These are phyloP conservation scores for Ataeniobius toweri DNA, from an alignment of 2,797 vertebrate genomes.

Conservation along the genomic window DNA sequence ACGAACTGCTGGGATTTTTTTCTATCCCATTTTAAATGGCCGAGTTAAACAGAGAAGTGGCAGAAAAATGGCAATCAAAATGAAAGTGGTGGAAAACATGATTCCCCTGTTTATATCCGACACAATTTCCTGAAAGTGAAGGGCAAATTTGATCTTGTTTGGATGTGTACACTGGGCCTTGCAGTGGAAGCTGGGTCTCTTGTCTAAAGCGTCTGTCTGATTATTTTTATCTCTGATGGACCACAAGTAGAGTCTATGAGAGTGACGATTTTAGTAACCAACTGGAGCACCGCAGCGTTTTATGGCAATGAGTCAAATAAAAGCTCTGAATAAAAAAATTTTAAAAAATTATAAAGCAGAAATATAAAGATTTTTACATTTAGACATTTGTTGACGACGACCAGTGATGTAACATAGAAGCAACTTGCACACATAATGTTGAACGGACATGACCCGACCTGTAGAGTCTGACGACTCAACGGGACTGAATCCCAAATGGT, in stretches of 20 bases:
- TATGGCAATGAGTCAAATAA: constrained; percentile 36
- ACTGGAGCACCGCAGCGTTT: constrained; percentile 50
- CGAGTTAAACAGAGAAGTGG: constrained; percentile 19
- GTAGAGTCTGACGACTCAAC: constrained; percentile 1
- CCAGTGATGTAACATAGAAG: constrained; percentile 54
- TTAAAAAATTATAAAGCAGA: constrained; percentile 30
- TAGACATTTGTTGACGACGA: constrained; percentile 24
- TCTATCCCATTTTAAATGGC: constrained; percentile 19
- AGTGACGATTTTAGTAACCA: constrained; percentile 38
- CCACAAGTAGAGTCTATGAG: constrained; percentile 57
- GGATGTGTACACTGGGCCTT: constrained; percentile 40
- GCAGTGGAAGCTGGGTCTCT: constrained; percentile 53
- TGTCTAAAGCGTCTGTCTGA: constrained; percentile 61
- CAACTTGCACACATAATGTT: constrained; percentile 6
- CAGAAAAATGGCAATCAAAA: constrained; percentile 20
- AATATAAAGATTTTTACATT: constrained; percentile 32
- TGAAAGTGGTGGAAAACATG: not conserved
- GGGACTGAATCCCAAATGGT: not conserved
- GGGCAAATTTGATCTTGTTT: constrained; percentile 65
- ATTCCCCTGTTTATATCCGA: constrained; percentile 41
- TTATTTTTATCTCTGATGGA: constrained; percentile 58
- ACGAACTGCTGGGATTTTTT: constrained; percentile 9
- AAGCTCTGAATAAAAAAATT: constrained; percentile 12
- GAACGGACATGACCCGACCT: constrained; percentile 14
- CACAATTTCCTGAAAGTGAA: constrained; percentile 57